Base-by-base conservation (phyloP, 2,888 invertebrate genomes). In the Polyploca ridens region DNA sequence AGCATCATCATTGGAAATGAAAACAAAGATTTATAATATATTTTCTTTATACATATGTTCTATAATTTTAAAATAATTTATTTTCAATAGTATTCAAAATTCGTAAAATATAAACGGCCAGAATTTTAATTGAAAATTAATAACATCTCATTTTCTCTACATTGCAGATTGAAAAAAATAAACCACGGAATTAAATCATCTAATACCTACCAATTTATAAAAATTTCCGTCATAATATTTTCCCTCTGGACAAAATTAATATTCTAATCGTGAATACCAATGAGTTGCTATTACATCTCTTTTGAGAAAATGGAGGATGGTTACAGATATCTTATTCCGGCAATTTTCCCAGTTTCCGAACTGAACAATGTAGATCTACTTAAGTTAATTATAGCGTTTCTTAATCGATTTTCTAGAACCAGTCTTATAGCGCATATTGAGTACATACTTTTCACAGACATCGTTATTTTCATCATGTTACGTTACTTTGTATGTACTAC, bases 261-360 rank as follows among this genome's bases (percentile, higher is more conserved):
- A 54, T 54, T 54, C 54, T 54, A 54, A 54, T 54, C 54, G 54
- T 54, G 54, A 54, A 54, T 54, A 54, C 19, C 54, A 54, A 54
- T 54, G 54, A 54, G 54, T 19, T 54, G 19, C 54, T 19, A 54
- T 54, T 54, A 54, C 54, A 54, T 54, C 54, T 54, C 54, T 54
- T 54, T 19, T 8, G 16, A 54, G 16, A 49, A 49, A 49, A 49
- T 49, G 54, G 19, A 54, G 10, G 19, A 54, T 10, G n/a, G 19
- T 10, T 54, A 7, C 10, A 2, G 54, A 54, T 54, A 54, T 54
- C 54, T 10, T n/a, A 7, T 54, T 54, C 54, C 19, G 54, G 19
- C 10, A n/a, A 54, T 54, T 54, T 54, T 6, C n/a, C n/a, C 10
- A 19, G 54, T 19, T 19, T 19, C 54, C 54, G 19, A 1, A 19